phyloP scores from a whole-genome alignment of 2,888 invertebrate genomes.

The Automeris io region DNA sequence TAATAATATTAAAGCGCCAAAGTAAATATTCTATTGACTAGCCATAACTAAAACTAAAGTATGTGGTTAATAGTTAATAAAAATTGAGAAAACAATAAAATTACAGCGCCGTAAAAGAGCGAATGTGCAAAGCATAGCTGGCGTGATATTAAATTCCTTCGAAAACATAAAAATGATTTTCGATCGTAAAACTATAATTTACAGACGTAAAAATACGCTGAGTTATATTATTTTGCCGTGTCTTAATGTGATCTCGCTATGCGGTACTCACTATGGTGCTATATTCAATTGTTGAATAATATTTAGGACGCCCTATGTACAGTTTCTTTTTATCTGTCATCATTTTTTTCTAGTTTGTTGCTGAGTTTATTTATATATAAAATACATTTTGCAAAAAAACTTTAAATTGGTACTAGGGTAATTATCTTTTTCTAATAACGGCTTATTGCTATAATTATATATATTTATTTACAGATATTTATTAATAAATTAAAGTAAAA shows the following conservation, averaged over 20 bases:
- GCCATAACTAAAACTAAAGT: slow-evolving; percentile 48
- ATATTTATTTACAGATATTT: no score
- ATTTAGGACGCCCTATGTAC: no score
- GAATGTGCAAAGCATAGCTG: slow-evolving; percentile 71
- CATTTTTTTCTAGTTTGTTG: no score
- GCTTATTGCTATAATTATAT: no score
- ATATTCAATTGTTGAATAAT: slow-evolving; percentile 8
- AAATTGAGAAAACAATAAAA: slow-evolving; percentile 77
- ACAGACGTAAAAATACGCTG: slow-evolving; percentile 76
- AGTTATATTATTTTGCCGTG: slow-evolving; percentile 60
- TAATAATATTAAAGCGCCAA: slow-evolving; percentile 17
- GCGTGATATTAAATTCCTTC: slow-evolving; percentile 76
- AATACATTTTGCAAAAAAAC: no score
- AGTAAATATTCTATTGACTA: slow-evolving; percentile 47
- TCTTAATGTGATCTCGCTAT: slow-evolving; percentile 33
- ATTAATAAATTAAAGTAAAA: no score
- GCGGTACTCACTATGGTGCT: slow-evolving; percentile 29
- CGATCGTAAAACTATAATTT: slow-evolving; percentile 78
- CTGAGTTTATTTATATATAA: no score
- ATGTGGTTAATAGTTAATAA: slow-evolving; percentile 75
- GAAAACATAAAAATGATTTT: slow-evolving; percentile 77
- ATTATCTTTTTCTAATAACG: no score
- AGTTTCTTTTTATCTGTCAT: no score
- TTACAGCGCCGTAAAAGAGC: slow-evolving; percentile 74
- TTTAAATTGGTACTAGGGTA: no score